Percentiles rank a stretch among this genome's conserved stretches.
Conservation (phyloP, 1,140 invertebrate genomes). For the Drosophila orosa region DNA sequence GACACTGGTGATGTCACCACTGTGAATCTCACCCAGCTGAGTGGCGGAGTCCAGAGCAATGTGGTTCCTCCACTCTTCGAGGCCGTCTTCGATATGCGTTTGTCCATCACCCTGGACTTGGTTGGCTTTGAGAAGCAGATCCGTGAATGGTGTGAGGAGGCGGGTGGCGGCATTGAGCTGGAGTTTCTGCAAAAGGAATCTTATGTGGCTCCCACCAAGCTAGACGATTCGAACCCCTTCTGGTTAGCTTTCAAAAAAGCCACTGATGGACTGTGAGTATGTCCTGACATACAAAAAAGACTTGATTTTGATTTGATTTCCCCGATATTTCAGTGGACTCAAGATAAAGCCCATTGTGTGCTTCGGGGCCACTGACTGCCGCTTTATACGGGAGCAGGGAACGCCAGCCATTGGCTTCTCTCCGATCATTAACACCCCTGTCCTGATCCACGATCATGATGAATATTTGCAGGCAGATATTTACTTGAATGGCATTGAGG, state of each 20-base stretch:
- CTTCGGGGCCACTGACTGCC: slow-evolving; percentile 91
- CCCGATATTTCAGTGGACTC: slow-evolving; percentile 82
- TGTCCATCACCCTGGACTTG: slow-evolving; percentile 89
- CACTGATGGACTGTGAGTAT: slow-evolving; percentile 86
- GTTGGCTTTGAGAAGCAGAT: slow-evolving; percentile 89
- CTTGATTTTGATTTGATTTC: neutral
- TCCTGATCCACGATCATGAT: slow-evolving; percentile 91
- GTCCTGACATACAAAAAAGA: slow-evolving; percentile 85
- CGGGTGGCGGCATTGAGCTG: slow-evolving; percentile 90
- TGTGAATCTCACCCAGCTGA: slow-evolving; percentile 93
- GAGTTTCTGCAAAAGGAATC: slow-evolving; percentile 89
- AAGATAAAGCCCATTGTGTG: slow-evolving; percentile 89
- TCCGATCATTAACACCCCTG: slow-evolving; percentile 90
- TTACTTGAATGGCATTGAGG: slow-evolving; percentile 89
- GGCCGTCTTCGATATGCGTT: slow-evolving; percentile 90
- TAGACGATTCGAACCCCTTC: slow-evolving; percentile 89
- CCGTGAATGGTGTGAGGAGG: slow-evolving; percentile 91
- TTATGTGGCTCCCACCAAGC: slow-evolving; percentile 87
- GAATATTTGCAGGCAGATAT: slow-evolving; percentile 89
- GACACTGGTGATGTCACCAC: slow-evolving; percentile 93
- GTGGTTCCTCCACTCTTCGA: slow-evolving; percentile 93
- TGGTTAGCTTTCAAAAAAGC: slow-evolving; percentile 91
- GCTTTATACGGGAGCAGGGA: slow-evolving; percentile 89
- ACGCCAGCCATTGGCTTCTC: slow-evolving; percentile 91
- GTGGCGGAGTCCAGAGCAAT: slow-evolving; percentile 95